Evolutionary conservation across 2,113 vertebrate genomes (phyloP).

Genomic region (Otis tarda): DNA sequence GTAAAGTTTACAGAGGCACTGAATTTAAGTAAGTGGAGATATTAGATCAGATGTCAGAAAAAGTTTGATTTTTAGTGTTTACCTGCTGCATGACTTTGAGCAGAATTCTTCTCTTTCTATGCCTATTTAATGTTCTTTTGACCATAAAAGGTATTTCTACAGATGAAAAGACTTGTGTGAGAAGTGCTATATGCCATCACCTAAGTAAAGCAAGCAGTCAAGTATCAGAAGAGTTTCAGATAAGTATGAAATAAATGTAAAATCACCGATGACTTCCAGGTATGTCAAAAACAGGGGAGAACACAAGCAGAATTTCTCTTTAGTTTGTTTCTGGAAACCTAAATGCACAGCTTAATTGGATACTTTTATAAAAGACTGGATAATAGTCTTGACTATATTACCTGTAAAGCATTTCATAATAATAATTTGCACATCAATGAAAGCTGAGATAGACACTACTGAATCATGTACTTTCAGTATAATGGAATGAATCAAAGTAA

Average conservation of each 20-base stretch:
- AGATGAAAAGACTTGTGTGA: background rate
- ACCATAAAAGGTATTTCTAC: background rate
- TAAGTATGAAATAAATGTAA: background rate
- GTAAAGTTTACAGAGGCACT: rapidly evolving
- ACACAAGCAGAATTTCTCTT: background rate
- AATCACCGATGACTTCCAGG: background rate
- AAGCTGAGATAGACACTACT: background rate
- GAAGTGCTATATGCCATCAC: background rate
- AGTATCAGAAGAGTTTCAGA: background rate
- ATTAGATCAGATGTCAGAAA: background rate
- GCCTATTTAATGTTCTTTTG: background rate
- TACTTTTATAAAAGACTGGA: background rate
- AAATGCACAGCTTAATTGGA: background rate
- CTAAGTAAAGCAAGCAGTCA: background rate
- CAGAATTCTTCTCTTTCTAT: background rate
- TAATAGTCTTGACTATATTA: background rate
- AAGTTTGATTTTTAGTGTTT: background rate
- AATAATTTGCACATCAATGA: background rate
- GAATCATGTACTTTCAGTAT: background rate
- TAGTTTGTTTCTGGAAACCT: background rate
- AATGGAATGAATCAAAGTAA: background rate
- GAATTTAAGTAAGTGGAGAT: background rate
- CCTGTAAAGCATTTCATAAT: background rate
- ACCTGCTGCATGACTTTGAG: background rate
- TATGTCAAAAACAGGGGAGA: background rate